phyloP scores from a whole-genome alignment of 2,888 invertebrate genomes.

The Heliothis peltigera region DNA sequence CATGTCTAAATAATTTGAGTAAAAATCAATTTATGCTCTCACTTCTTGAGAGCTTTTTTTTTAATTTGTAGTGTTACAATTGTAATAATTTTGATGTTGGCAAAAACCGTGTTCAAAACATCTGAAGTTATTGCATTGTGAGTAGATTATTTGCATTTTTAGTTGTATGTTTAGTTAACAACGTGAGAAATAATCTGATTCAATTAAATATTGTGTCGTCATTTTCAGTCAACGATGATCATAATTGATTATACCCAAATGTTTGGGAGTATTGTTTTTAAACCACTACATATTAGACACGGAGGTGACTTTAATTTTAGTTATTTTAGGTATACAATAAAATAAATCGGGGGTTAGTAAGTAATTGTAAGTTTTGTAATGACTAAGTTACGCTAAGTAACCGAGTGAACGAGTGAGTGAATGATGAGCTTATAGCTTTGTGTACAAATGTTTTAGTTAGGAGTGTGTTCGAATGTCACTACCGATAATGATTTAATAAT shows the following conservation, averaged over 20 bases:
- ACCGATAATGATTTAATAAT: conserved; percentile 71
- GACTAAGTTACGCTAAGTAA: conserved; percentile 65
- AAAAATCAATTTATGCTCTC: not conserved
- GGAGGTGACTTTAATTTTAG: conserved; percentile 37
- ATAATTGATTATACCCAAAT: conserved; percentile 5
- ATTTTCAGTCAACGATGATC: conserved; percentile 21
- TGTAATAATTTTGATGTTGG: conserved; percentile 3
- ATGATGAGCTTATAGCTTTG: conserved; percentile 62
- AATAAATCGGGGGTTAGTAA: conserved; percentile 59
- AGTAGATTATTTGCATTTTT: conserved; percentile 23
- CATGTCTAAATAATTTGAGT: not conserved
- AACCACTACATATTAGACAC: conserved; percentile 42
- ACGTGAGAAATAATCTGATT: conserved; percentile 2
- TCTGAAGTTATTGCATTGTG: not conserved
- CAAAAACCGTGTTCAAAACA: not conserved
- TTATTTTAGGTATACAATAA: conserved; percentile 47
- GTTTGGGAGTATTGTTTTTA: conserved; percentile 14
- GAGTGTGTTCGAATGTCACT: conserved; percentile 67
- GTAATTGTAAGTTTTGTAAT: conserved; percentile 64
- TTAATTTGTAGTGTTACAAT: not conserved
- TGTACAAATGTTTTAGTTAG: conserved; percentile 75
- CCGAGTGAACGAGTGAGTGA: conserved; percentile 51
- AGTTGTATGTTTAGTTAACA: conserved; percentile 7
- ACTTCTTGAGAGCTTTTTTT: too few species aligned
- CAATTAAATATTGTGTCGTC: conserved; percentile 15